Conservation (phyloP, 2,888 invertebrate genomes). For the Xestia xanthographa region DNA sequence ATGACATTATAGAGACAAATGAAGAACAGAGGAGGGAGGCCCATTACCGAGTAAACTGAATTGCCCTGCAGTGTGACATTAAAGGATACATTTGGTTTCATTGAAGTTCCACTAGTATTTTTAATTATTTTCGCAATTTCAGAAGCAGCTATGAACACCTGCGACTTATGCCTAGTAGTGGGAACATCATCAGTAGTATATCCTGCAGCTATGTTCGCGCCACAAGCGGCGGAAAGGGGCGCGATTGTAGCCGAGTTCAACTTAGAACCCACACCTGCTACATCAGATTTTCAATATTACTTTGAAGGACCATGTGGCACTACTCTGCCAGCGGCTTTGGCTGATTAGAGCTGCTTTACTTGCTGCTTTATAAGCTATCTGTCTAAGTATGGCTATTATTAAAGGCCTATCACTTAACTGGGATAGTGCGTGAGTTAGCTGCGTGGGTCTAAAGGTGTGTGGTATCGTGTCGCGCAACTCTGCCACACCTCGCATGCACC, state of each 20-base stretch:
- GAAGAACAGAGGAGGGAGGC: too few relatives aligned
- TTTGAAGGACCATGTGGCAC: conserved; percentile 87
- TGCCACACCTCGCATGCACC: background rate
- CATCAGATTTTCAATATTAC: conserved; percentile 84
- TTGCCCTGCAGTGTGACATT: background rate
- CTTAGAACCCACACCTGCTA: conserved; percentile 85
- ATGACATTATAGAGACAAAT: background rate
- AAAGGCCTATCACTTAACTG: background rate
- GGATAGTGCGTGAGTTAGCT: background rate
- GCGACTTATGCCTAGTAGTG: conserved; percentile 95
- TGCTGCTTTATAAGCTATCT: background rate
- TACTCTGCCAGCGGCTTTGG: conserved; percentile 81
- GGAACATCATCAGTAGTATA: conserved; percentile 97
- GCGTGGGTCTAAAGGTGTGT: background rate
- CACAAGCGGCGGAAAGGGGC: conserved; percentile 93
- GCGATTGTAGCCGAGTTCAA: conserved; percentile 89
- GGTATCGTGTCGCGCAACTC: background rate
- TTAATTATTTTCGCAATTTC: conserved; percentile 59
- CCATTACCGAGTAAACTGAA: background rate
- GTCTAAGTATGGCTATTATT: background rate
- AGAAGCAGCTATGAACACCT: conserved; percentile 92
- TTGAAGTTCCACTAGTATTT: background rate
- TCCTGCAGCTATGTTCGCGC: conserved; percentile 97
- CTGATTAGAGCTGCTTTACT: conserved; percentile 65
- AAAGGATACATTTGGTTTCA: background rate